Base-by-base conservation (phyloP, 2,797 vertebrate species). In the Chaenodraco wilsoni region DNA sequence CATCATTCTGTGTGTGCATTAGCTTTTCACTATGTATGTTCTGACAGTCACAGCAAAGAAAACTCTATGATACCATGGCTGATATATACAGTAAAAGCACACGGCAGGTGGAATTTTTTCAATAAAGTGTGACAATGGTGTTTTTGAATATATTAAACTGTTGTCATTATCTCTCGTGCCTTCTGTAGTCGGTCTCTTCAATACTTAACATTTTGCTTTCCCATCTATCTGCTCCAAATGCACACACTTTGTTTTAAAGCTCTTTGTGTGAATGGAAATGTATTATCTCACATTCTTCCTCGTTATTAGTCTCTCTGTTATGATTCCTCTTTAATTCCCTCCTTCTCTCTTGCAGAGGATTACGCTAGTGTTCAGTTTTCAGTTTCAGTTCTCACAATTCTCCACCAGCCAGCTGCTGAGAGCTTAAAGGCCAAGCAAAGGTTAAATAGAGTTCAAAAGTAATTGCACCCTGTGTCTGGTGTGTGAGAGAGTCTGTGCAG, bases 61-160 rank as follows among this genome's bases (percentile, higher is more conserved):
- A 82, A 66, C 60, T 63, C 69, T 76, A 43, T 80, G 71, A 56
- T 69, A 64, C 49, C 37, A 78, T 49, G 43, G 54, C 81, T 76
- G 64, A 79, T 76, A 85, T 76, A 79, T 87, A 82, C 72, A 79
- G 72, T 68, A 74, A 71, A 65, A 82, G 45, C 56, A 84, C 79
- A 79, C 64, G 77, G 65, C 85, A 85, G 77, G 78, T 88, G 85
- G 82, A 84, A 70, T 88, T 91, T 93, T 89, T 86, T 85, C 83
- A 94, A 92, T 94, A 91, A 94, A 94, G 88, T 86, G 85, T 93
- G 88, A 90, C 84, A 79, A 79, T 87, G 49, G 77, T 75, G 23
- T 83, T 84, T 76, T 69, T 63, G 61, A 69, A 74, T 45, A 81
- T 37, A 71, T 54, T 8, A 44, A 65, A 61, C 11, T 65, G 43